Evolutionary conservation across 2,797 vertebrate genomes (phyloP), one percentile per base, ranked within the genome.

Genomic region (Galago senegalensis): DNA sequence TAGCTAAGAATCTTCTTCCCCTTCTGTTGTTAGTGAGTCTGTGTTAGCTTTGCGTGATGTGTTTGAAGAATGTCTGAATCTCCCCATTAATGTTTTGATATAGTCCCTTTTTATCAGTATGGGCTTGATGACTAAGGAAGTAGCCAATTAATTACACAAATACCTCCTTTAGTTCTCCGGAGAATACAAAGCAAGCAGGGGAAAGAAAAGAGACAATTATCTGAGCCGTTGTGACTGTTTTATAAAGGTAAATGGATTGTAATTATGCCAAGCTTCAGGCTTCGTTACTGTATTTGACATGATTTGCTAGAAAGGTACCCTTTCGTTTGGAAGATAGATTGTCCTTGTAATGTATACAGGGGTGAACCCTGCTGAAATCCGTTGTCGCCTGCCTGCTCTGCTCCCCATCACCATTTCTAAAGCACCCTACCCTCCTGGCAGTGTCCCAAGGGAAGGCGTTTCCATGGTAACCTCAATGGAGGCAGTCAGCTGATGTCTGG

Each of bases 401-500:
- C 92, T 97, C 84, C 58, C 96, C 87, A 90, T 87, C 98, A 91
- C 97, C 61, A 0, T 90, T 95, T 84, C 72, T 75, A 93, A 75
- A 97, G 96, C 94, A 56, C 93, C 97, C 98, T 97, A 95, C 98
- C 99, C 98, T 97, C 99, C 95, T 98, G 98, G 98, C 99, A 99
- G 98, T 98, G 98, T 99, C 99, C 99, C 99, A 89, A 97, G 99
- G 99, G 99, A 98, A 98, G 95, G 95, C 16, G 99, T 99, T 99
- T 99, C 99, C 99, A 99, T 99, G 99, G 99, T 97, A 98, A 99
- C 97, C 97, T 94, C 97, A 1, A 87, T 91, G 98, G 98, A 98
- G 99, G 98, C 98, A 97, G 98, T 99, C 99, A 99, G 99, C 99
- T 99, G 99, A 99, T 98, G 99, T 98, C 99, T 99, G 99, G 98